phyloP scores from a whole-genome alignment of 2,797 vertebrate species.

The Malurus leucopterus region DNA sequence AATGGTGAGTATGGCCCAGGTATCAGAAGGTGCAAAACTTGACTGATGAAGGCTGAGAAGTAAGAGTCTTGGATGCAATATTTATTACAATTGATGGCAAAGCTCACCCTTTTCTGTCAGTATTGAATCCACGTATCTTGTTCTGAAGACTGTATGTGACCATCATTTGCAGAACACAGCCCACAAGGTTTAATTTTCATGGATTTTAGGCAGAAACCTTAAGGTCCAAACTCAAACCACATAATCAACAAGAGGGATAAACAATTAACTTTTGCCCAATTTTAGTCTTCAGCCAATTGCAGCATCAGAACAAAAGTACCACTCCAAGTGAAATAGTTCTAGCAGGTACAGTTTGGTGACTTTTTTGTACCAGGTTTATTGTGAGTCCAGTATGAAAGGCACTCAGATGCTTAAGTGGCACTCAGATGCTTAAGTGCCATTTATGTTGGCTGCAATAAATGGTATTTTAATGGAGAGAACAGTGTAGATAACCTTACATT shows the following conservation, averaged over 20 bases:
- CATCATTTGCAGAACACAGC: background rate
- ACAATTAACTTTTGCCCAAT: rapidly evolving
- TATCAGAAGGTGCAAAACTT: background rate
- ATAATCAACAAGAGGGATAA: rapidly evolving
- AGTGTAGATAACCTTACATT: background rate
- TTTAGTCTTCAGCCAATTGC: background rate
- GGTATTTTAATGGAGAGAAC: background rate
- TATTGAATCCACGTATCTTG: rapidly evolving
- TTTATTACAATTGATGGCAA: background rate
- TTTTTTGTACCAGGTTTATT: background rate
- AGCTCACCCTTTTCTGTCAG: background rate
- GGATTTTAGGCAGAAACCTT: background rate
- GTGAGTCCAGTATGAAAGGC: background rate
- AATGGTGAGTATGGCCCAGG: background rate
- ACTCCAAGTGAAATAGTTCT: background rate
- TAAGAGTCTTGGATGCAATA: background rate
- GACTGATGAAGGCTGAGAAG: background rate
- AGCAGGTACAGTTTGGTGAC: background rate
- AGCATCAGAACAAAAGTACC: background rate
- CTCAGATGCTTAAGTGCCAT: background rate
- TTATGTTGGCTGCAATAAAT: background rate
- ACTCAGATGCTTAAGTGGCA: background rate
- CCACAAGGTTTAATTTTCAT: background rate
- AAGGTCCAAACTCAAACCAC: background rate
- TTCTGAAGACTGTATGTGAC: rapidly evolving